A percentile compares a stretch with the other conserved stretches of the same genome.
phyloP scores from a whole-genome alignment of 2,113 vertebrate species.

The Leptobrachium leishanense region DNA sequence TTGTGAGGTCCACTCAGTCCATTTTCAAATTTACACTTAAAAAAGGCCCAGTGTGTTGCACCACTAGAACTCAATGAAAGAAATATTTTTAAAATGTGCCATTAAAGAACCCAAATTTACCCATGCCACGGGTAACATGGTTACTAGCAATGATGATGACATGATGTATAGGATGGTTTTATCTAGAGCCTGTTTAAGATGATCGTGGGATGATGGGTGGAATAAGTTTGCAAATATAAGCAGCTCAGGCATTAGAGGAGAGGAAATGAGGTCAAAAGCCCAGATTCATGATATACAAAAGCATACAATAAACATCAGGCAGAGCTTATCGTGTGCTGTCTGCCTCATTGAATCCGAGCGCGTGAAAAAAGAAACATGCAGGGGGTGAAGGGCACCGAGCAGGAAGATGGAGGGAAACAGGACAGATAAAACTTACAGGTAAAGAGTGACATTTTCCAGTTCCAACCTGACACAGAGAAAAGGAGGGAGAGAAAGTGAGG shows the following conservation, averaged over 20 bases:
- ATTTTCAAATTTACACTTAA: too few species aligned
- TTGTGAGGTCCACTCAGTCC: too few species aligned
- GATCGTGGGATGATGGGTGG: not conserved
- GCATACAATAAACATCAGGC: not conserved
- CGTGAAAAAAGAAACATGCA: constrained; percentile 16
- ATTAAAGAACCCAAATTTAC: too few species aligned
- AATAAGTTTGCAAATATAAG: not conserved
- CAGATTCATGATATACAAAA: constrained; percentile 13
- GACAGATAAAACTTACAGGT: constrained; percentile 72
- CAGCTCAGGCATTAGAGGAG: not conserved
- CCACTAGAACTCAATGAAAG: too few species aligned
- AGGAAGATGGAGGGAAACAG: constrained; percentile 13
- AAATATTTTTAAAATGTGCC: too few species aligned
- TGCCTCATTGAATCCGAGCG: constrained; percentile 11
- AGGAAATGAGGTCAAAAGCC: not conserved
- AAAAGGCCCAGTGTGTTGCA: too few species aligned
- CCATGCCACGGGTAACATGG: not conserved
- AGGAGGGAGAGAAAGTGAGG: constrained; percentile 67
- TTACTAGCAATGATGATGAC: not conserved
- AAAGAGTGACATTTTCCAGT: constrained; percentile 71
- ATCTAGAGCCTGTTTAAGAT: not conserved
- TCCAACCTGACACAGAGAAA: constrained; percentile 76
- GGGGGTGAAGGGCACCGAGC: not conserved
- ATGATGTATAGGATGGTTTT: not conserved
- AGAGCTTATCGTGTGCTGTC: not conserved